phyloP scores from a whole-genome alignment of 2,113 vertebrate genomes.

The Chelonoidis abingdonii region DNA sequence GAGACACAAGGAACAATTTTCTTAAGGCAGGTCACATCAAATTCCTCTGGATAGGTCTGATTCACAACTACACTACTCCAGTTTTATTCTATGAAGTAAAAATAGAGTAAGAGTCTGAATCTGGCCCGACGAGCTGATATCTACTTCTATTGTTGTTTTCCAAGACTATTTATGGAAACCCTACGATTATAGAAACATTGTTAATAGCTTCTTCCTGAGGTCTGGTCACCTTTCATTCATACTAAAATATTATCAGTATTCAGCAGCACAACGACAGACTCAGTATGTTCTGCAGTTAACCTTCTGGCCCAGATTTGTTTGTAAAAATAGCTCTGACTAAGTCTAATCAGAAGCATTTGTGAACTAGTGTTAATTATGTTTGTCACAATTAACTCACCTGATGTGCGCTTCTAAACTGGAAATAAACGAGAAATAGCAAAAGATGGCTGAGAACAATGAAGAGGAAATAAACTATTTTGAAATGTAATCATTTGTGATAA shows the following conservation, averaged over 20 bases:
- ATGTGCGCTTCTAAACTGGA: constrained; percentile 9
- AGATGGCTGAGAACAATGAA: not conserved
- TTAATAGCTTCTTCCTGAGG: not conserved
- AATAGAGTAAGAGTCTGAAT: not conserved
- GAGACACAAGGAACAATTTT: not conserved
- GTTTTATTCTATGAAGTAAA: not conserved
- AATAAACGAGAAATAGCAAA: constrained; percentile 15
- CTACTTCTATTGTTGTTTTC: not conserved
- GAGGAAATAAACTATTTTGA: constrained; percentile 21
- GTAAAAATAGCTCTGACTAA: constrained; percentile 40
- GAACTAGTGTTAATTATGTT: not conserved
- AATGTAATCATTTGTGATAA: not conserved
- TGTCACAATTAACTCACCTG: constrained; percentile 19
- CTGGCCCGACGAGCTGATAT: not conserved
- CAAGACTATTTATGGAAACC: not conserved
- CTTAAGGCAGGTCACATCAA: not conserved
- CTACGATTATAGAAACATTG: not conserved
- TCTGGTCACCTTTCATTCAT: not conserved
- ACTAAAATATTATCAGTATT: not conserved
- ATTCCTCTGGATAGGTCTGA: not conserved
- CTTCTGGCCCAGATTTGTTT: not conserved
- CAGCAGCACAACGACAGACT: not conserved
- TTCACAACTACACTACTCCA: not conserved
- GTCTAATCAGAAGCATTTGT: constrained; percentile 15
- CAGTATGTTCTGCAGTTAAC: not conserved